Evolutionary conservation across 1,140 invertebrate genomes (phyloP), one percentile per base, ranked within the genome.

Genomic region (Nylanderia fulva): DNA sequence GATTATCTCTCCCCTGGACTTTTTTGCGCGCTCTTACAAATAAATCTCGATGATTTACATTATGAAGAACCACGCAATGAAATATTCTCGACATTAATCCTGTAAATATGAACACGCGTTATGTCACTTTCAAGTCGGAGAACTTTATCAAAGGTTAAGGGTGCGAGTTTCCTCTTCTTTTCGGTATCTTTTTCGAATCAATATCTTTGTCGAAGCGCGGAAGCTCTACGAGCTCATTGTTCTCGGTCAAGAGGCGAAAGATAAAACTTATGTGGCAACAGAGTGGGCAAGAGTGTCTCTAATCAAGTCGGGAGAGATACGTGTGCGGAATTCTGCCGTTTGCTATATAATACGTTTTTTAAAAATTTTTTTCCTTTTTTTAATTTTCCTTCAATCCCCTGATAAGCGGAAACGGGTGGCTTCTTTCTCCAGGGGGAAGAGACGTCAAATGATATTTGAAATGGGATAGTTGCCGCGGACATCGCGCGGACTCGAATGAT

Each of bases 171-270:
- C 77, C 71, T 72, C 52, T 54, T 58, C 42, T 33, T 3, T 45
- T 13, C 48, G 54, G 45, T 71, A 82, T 82, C 77, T 72, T 82
- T 82, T 82, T 82, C 66, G 66, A 82, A 56, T 58, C n/a, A n/a
- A n/a, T n/a, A n/a, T n/a, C n/a, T n/a, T n/a, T 64, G 54, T 71
- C 77, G 77, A 80, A 71, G 66, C 77, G 77, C 77, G 77, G 66
- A 71, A 82, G 77, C 77, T 82, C 77, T 60, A 71, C 71, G 77
- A 71, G 66, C 77, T 82, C 77, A 82, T 82, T 82, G 77, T 82
- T 68, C 77, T 82, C 77, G 77, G 33, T 82, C 54, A 54, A 82
- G 52, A 82, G 48, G 64, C 77, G 77, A 80, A n/a, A n/a, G 66
- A 71, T 71, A 71, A 71, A 82, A 71, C 64, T 71, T 60, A 71